Evolutionary conservation across 2,888 invertebrate species (phyloP), one percentile per base, ranked within the genome.

Genomic region (Acrobasis consociella): DNA sequence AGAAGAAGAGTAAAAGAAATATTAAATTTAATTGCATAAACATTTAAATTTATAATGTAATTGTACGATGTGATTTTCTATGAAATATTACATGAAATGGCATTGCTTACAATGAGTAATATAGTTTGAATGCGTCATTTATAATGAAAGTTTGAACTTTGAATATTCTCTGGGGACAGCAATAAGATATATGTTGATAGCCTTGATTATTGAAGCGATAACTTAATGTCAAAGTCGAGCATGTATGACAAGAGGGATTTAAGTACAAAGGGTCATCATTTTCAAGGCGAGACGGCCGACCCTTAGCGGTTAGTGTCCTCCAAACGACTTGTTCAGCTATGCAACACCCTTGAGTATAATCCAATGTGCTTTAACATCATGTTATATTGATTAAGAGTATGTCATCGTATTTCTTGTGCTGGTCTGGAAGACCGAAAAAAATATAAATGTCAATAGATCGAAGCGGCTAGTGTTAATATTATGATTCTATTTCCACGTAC

Each of bases 311-410:
- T 69, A 70, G 70, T 65, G 72, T 67, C 74, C 69, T 72, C 73
- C 72, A 82, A 87, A 88, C 84, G 86, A 88, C 79, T 84, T 79
- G 87, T 88, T 87, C 78, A 86, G 82, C 82, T 74, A 73, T n/a
- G n/a, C 70, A 72, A 71, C 68, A 73, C 75, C 77, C 42, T 80
- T 73, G 77, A 81, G 85, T 85, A 83, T 84, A 81, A 85, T 83
- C 78, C 77, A 80, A 76, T 76, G 73, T 70, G 67, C 69, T 75
- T 71, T 69, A 76, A 56, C 56, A 22, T 56, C 17, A 56, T 22
- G 17, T 42, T 16, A 38, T 31, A 22, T 22, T 22, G 3, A 22
- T 22, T 22, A 3, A 22, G 1, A 22, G 22, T 22, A n/a, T n/a
- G n/a, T n/a, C n/a, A n/a, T 22, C 3, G 22, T 22, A 22, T 22